phyloP scores from a whole-genome alignment of 1,140 invertebrate species.

The Pseudachorutes palmiensis region DNA sequence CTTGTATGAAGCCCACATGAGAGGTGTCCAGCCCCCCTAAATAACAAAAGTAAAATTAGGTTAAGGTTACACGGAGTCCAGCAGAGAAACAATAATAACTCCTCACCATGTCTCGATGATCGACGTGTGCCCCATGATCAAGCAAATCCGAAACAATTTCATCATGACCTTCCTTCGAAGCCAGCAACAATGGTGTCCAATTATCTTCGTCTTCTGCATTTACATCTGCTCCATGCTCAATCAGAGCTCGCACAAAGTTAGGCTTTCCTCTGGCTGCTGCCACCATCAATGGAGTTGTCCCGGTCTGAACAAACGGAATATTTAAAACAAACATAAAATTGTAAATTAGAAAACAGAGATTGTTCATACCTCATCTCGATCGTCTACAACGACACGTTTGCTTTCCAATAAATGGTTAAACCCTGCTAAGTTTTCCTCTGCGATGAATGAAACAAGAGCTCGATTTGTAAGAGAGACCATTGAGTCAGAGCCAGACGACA shows the following conservation, averaged over 20 bases:
- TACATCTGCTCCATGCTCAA: conserved; percentile 77
- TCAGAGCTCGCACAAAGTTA: conserved; percentile 69
- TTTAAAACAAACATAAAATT: too few relatives aligned
- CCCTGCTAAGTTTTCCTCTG: conserved; percentile 67
- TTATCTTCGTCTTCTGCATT: conserved; percentile 88
- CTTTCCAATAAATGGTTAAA: conserved; percentile 71
- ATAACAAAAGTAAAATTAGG: conserved; percentile 31
- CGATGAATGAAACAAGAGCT: conserved; percentile 66
- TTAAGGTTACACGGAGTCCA: too few relatives aligned
- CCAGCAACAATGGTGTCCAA: conserved; percentile 84
- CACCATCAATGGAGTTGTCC: conserved; percentile 80
- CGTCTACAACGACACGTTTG: conserved; percentile 72
- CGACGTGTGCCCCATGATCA: conserved; percentile 75
- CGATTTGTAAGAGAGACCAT: conserved; percentile 79
- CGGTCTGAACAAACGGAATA: conserved; percentile 60
- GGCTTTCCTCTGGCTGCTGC: conserved; percentile 71
- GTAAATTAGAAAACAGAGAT: too few relatives aligned
- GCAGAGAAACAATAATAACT: too few relatives aligned
- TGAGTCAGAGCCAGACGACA: conserved; percentile 53
- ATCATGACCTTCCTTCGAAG: conserved; percentile 78
- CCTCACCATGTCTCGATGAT: conserved; percentile 88
- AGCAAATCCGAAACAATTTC: conserved; percentile 73
- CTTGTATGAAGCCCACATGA: conserved; percentile 87
- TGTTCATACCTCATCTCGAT: conserved; percentile 86
- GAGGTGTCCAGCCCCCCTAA: conserved; percentile 88